These are phyloP conservation scores for Megalops atlanticus DNA, from an alignment of 2,113 vertebrate genomes.

Conservation along the genomic window DNA sequence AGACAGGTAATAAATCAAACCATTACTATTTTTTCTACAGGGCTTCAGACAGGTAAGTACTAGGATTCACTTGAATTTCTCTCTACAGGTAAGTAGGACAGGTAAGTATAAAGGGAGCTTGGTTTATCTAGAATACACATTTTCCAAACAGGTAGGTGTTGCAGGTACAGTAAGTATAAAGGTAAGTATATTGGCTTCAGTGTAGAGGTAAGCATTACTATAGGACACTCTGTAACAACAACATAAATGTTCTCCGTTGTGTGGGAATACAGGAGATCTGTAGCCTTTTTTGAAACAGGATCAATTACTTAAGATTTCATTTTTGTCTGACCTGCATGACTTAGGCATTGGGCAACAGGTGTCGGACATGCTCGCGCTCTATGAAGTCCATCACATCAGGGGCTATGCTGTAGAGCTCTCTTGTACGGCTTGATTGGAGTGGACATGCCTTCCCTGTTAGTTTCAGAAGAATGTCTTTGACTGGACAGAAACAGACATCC, in stretches of 20 bases:
- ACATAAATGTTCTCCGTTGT: no score
- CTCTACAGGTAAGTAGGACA: no score
- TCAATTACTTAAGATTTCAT: no score
- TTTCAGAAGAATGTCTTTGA: slow-evolving; percentile 23
- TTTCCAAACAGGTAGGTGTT: no score
- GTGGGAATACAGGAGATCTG: no score
- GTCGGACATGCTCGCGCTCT: slow-evolving; percentile 13
- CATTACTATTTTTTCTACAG: background rate
- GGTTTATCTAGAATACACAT: no score
- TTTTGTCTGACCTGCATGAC: slow-evolving; percentile 5
- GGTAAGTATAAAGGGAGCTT: no score
- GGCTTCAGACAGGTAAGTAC: slow-evolving; percentile 8
- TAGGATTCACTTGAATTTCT: slow-evolving; percentile 8
- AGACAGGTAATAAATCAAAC: background rate
- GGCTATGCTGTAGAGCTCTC: slow-evolving; percentile 25
- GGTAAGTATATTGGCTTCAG: background rate
- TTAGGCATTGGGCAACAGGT: slow-evolving; percentile 6
- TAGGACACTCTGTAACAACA: no score
- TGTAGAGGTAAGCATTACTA: no score
- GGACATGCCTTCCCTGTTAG: slow-evolving; percentile 19
- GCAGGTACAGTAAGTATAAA: no score
- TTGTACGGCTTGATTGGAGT: slow-evolving; percentile 29
- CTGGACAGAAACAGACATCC: slow-evolving; percentile 29
- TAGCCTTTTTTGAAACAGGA: no score
- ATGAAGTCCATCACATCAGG: slow-evolving; percentile 32